phyloP scores from a whole-genome alignment of 2,888 invertebrate species.

The Lottia gigantea region DNA sequence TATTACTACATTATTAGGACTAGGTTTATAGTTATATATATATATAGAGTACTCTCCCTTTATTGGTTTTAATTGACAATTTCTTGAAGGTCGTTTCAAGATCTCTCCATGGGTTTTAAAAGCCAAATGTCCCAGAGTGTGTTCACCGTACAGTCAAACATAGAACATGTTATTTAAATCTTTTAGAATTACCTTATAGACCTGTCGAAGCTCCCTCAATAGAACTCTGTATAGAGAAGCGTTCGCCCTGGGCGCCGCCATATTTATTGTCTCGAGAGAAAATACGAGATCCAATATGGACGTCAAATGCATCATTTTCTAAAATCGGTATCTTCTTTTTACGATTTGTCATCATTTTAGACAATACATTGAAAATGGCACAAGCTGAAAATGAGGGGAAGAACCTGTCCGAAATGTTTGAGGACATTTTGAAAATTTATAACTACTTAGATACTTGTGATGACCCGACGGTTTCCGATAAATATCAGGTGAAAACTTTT shows the following conservation, averaged over 20 bases:
- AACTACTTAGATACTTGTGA: conserved; percentile 43
- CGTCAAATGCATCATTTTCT: background rate
- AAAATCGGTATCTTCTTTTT: background rate
- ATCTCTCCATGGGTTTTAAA: too few species aligned
- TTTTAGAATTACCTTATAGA: background rate
- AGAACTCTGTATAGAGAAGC: background rate
- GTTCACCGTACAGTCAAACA: too few species aligned
- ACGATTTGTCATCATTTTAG: background rate
- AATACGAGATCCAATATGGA: background rate
- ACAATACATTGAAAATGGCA: conserved; percentile 11
- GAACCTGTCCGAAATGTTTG: conserved; percentile 41
- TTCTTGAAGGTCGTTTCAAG: too few species aligned
- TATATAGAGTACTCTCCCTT: too few species aligned
- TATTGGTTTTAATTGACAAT: too few species aligned
- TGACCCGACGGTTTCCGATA: conserved; percentile 50
- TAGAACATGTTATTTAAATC: too few species aligned
- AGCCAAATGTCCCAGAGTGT: too few species aligned
- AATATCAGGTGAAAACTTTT: conserved; percentile 38
- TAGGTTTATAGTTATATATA: too few species aligned
- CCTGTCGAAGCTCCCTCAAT: background rate
- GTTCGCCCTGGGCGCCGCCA: background rate
- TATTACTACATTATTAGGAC: too few species aligned
- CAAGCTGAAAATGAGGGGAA: conserved; percentile 28
- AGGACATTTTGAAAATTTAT: conserved; percentile 42
- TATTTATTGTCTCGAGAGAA: background rate